Percentiles rank a stretch among this genome's conserved stretches.
Evolutionary conservation across 1,140 invertebrate genomes (phyloP).

Genomic region (Triops longicaudatus): DNA sequence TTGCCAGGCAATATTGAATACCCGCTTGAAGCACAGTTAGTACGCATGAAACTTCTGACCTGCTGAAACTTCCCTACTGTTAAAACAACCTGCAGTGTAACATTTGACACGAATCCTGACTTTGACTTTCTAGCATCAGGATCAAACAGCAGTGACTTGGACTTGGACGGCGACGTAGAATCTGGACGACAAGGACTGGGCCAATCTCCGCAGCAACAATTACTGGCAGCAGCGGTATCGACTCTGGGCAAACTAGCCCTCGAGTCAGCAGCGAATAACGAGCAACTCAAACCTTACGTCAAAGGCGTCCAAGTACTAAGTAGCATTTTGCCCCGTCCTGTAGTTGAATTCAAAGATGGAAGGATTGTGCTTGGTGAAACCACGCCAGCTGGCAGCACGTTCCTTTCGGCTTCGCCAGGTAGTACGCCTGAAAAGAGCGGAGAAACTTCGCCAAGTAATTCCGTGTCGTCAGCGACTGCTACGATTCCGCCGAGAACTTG

Average conservation of each 20-base stretch:
- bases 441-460: conserved; percentile 15
- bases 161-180: background rate
- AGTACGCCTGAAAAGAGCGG: conserved; percentile 16
- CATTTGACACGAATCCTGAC: background rate
- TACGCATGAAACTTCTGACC: too few species aligned
- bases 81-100: background rate
- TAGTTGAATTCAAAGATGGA: conserved; percentile 21
- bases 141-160: background rate
- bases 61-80: background rate
- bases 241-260: background rate
- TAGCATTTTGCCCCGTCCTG: conserved; percentile 16
- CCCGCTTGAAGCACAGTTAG: too few species aligned
- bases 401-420: background rate
- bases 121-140: background rate
- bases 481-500: conserved; percentile 44
- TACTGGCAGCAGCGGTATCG: background rate
- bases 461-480: background rate
- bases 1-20: too few species aligned
- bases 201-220: background rate
- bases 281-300: background rate
- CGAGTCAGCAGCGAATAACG: background rate
- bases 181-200: background rate
- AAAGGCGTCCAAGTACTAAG: background rate
- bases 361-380: background rate
- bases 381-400: background rate